Evolutionary conservation across 2,113 vertebrate species (phyloP).

Genomic region (Willisornis vidua): DNA sequence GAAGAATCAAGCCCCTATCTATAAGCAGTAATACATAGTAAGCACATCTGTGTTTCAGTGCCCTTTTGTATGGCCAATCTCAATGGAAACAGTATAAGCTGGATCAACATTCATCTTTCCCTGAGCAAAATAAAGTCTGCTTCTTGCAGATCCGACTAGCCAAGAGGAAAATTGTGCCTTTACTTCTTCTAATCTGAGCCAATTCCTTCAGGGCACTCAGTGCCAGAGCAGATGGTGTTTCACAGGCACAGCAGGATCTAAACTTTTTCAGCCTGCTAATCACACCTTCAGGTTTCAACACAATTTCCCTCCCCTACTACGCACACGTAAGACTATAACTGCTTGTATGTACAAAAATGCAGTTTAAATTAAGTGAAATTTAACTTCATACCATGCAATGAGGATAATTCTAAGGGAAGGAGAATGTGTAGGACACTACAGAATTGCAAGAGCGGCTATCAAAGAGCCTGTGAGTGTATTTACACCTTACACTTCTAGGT

Average conservation of each 20-base stretch:
- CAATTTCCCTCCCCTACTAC: neutral
- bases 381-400: neutral
- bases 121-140: neutral
- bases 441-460: neutral
- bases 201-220: neutral
- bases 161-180: neutral
- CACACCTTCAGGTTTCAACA: neutral
- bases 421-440: neutral
- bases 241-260: slow-evolving; percentile 1
- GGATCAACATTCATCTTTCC: neutral
- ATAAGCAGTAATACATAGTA: neutral
- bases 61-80: neutral
- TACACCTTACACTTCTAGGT: neutral
- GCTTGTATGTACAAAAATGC: neutral
- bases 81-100: neutral
- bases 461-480: neutral
- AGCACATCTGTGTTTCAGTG: neutral
- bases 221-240: slow-evolving; percentile 10
- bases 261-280: neutral
- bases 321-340: neutral
- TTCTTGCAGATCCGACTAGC: neutral
- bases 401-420: neutral
- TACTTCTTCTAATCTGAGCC: neutral
- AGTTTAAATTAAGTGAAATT: neutral
- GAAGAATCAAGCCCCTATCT: neutral